Percentiles rank a stretch among this genome's conserved stretches.
phyloP scores from a whole-genome alignment of 2,113 vertebrate genomes.

The Otolemur garnettii region DNA sequence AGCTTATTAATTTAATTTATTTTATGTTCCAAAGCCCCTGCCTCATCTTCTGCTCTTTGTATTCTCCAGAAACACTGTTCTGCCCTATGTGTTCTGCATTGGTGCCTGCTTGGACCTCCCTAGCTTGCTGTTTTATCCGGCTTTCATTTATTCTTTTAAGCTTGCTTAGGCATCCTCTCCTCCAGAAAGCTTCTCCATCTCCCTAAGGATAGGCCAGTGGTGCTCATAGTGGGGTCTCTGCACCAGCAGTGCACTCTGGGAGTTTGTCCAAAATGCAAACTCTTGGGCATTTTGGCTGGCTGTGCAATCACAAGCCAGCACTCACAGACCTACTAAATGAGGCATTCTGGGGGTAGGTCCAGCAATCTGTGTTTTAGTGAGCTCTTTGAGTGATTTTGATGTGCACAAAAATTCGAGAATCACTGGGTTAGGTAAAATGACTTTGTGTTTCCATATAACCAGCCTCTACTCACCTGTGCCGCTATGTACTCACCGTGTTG shows the following conservation, averaged over 20 bases:
- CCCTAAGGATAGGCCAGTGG: neutral
- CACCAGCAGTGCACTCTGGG: neutral
- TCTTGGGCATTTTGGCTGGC: neutral
- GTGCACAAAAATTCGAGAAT: neutral
- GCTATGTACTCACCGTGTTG: no score
- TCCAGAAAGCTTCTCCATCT: neutral
- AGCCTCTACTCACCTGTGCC: neutral
- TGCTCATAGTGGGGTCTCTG: neutral
- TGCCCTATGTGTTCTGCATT: neutral
- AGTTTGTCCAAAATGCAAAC: neutral
- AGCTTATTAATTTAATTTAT: constrained; percentile 3
- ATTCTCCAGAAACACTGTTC: neutral
- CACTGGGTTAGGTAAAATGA: neutral
- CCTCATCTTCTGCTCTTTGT: neutral
- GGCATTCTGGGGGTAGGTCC: rapidly evolving
- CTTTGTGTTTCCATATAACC: neutral
- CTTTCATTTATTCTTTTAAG: neutral
- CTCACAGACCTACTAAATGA: neutral
- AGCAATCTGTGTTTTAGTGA: neutral
- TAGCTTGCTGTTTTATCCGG: neutral
- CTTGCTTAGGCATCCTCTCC: neutral
- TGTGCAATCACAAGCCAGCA: no score
- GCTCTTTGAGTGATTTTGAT: neutral
- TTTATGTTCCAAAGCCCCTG: neutral
- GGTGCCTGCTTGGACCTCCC: neutral